Evolutionary conservation across 1,140 invertebrate genomes (phyloP), one percentile per base, ranked within the genome.

Genomic region (Cepaea nemoralis): DNA sequence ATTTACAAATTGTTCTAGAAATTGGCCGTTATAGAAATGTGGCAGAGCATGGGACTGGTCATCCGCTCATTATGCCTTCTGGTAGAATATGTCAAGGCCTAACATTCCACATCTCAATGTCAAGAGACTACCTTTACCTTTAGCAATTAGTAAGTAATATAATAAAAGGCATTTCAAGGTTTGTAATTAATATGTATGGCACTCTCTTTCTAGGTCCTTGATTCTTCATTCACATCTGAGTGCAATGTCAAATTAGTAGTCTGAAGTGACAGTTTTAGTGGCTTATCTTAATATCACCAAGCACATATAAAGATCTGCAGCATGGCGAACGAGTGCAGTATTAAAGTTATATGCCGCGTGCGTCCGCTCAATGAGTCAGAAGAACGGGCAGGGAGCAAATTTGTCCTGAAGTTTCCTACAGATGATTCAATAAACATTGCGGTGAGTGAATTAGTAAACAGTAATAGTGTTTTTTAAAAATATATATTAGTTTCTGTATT

Each of bases 271-370:
- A 14, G 3, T 14, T 22, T 24, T 5, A 2, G 2, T 1, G 2
- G 50, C n/a, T 55, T 55, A 8, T 63, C 33, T 3, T 10, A 12
- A 27, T 63, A 63, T 27, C 27, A 31, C 59, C 33, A 31, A 27
- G 27, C 59, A 63, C 59, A 31, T 31, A 22, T 55, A 22, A 16
- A 63, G 12, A 31, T 31, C n/a, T 31, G 27, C n/a, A 63, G 33
- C 37, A 78, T 76, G 70, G 78, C 55, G 77, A 96, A 96, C 89
- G 97, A 98, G 93, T 97, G 98, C 93, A 97, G 96, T 93, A 99
- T 99, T 92, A 96, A 97, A 94, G 98, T 99, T 79, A 97, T 99
- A 88, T 99, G 98, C 85, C 95, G 98, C 92, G 98, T 99, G 93
- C 94, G 98, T 89, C 98, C 98, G 86, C 94, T 99, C 70, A 99